Evolutionary conservation across 2,888 invertebrate genomes (phyloP).

Genomic region (Megalurothrips usitatus): DNA sequence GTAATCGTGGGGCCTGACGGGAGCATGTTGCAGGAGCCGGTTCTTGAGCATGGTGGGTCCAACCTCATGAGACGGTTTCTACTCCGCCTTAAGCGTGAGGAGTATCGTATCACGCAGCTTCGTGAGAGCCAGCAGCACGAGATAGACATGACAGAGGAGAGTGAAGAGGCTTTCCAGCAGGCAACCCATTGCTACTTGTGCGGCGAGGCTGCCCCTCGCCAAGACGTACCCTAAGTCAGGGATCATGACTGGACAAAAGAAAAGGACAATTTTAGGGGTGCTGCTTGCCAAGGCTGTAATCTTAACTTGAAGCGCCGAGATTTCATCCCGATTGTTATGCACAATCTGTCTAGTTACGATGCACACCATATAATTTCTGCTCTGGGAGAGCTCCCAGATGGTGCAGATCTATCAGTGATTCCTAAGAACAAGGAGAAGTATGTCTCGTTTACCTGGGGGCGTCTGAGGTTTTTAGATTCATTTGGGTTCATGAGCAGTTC

Average conservation of each 20-base stretch:
- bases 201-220: neutral
- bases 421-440: neutral
- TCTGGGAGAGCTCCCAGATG: neutral
- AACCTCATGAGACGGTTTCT: neutral
- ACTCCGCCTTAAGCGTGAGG: neutral
- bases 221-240: neutral
- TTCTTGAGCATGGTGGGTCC: neutral
- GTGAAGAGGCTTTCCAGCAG: neutral
- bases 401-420: neutral
- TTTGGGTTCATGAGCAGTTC: neutral
- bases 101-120: neutral
- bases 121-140: too few species aligned
- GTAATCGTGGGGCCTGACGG: neutral
- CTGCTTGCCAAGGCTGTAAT: neutral
- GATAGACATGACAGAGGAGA: neutral
- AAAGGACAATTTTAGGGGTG: neutral
- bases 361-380: neutral
- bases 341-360: neutral
- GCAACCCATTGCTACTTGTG: neutral
- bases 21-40: neutral
- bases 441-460: too few species aligned
- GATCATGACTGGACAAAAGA: neutral
- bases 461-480: neutral
- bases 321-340: neutral
- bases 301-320: neutral